phyloP scores from a whole-genome alignment of 2,888 invertebrate genomes.

The Synanthedon vespiformis region DNA sequence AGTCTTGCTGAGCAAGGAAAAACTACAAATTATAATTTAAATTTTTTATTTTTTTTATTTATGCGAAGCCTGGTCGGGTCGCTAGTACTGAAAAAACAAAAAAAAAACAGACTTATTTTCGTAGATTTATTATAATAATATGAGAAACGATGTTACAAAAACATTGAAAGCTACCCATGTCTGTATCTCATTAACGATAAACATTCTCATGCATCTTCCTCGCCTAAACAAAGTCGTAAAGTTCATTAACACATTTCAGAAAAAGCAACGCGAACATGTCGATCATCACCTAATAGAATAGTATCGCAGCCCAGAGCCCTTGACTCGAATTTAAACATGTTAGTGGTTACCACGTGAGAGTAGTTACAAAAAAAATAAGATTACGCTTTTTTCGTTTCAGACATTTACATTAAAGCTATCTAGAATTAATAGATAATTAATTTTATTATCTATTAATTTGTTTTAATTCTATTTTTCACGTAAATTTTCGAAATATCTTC shows the following conservation, averaged over 20 bases:
- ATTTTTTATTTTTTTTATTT: no score
- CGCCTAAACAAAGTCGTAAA: neutral
- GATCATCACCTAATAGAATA: constrained; percentile 20
- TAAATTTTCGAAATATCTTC: no score
- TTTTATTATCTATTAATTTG: no score
- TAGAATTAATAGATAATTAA: no score
- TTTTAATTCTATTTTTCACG: no score
- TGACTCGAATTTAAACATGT: neutral
- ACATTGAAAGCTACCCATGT: no score
- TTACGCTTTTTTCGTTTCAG: neutral
- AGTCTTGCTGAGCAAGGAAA: constrained; percentile 5
- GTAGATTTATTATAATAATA: no score
- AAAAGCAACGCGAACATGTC: constrained; percentile 24
- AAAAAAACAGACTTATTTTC: no score
- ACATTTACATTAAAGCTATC: no score
- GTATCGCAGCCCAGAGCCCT: constrained; percentile 7
- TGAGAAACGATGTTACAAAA: no score
- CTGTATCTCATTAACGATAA: constrained; percentile 2
- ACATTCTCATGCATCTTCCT: constrained; percentile 2
- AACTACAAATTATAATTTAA: no score
- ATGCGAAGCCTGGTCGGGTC: no score
- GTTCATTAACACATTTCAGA: constrained; percentile 6
- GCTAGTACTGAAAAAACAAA: neutral
- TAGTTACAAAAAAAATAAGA: neutral
- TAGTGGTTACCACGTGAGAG: neutral